A percentile compares a stretch with the other conserved stretches of the same genome.
Conservation (phyloP, 1,140 invertebrate species). For the Planococcus citri region DNA sequence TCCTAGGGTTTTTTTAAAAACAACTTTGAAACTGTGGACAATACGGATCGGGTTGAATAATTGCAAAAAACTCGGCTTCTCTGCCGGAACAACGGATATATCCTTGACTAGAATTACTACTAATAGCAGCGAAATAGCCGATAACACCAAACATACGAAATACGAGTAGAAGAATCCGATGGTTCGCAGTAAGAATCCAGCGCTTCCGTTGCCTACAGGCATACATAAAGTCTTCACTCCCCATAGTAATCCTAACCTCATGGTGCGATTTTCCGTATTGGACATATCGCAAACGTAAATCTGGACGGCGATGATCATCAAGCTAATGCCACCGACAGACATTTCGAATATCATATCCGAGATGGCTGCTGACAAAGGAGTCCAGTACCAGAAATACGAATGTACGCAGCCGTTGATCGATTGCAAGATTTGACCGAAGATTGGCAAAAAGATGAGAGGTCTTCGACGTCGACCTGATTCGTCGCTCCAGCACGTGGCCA, state of each 20-base stretch:
- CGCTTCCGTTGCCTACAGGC: slow-evolving; percentile 21
- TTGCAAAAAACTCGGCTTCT: neutral
- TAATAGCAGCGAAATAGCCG: neutral
- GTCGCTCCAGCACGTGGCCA: slow-evolving; percentile 29
- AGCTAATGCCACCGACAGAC: neutral
- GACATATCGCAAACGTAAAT: slow-evolving; percentile 1
- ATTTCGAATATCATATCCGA: neutral
- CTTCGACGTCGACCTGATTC: slow-evolving; percentile 32
- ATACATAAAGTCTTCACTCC: neutral
- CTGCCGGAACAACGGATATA: neutral
- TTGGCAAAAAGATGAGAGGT: slow-evolving; percentile 35
- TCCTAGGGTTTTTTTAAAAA: neutral
- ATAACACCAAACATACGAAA: slow-evolving; percentile 19
- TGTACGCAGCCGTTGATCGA: slow-evolving; percentile 14
- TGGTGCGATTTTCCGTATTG: neutral
- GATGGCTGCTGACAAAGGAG: slow-evolving; percentile 25
- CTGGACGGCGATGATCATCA: neutral
- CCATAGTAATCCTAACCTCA: neutral
- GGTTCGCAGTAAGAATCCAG: slow-evolving; percentile 18
- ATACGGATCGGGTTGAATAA: neutral
- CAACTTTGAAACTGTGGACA: neutral
- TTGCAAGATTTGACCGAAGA: slow-evolving; percentile 28
- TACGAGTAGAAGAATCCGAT: slow-evolving; percentile 23
- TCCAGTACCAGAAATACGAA: slow-evolving; percentile 26
- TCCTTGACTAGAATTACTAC: neutral